Percentiles rank a stretch among this genome's conserved stretches.
Evolutionary conservation across 2,113 vertebrate species (phyloP).

Genomic region (Indicator maculatus): DNA sequence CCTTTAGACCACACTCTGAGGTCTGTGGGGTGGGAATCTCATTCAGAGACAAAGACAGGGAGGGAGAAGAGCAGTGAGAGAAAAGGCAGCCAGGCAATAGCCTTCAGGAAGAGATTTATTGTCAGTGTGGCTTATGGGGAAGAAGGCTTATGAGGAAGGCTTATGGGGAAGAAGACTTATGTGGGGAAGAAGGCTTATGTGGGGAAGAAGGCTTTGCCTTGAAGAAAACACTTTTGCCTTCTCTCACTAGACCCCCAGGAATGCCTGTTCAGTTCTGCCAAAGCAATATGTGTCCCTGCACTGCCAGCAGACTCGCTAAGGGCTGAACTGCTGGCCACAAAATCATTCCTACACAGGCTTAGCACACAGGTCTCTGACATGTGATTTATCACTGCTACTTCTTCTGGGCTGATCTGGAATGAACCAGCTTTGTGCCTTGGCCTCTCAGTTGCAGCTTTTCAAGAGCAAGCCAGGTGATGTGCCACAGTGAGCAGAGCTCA

Average conservation of each 20-base stretch:
- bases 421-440: neutral
- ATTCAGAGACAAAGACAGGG: neutral
- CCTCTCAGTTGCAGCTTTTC: neutral
- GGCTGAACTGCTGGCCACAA: neutral
- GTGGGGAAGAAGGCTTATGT: neutral
- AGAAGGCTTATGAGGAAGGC: neutral
- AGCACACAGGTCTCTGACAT: neutral
- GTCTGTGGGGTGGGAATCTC: fast-evolving
- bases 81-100: neutral
- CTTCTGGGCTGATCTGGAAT: neutral
- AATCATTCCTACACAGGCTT: neutral
- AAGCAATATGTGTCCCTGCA: neutral
- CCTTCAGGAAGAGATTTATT: neutral
- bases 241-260: neutral
- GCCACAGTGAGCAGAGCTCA: neutral
- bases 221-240: neutral
- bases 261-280: neutral
- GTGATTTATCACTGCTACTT: neutral
- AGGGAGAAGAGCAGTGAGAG: neutral
- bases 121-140: neutral
- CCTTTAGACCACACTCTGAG: neutral
- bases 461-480: neutral
- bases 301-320: neutral
- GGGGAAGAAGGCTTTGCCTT: neutral
- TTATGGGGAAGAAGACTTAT: neutral